Evolutionary conservation across 2,797 vertebrate species (phyloP).

Genomic region (Jordanella pulchra): DNA sequence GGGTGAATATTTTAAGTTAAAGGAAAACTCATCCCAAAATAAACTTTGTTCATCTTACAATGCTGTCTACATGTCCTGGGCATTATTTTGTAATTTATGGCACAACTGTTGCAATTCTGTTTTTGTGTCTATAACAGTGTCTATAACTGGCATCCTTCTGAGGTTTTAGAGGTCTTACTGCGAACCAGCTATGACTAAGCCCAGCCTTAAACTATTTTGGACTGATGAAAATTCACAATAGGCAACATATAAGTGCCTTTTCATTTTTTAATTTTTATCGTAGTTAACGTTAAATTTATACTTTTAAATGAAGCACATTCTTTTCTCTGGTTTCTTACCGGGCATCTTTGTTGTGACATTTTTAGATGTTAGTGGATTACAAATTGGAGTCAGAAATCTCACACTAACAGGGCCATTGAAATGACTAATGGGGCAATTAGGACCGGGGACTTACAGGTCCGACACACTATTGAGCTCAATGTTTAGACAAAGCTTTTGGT

Average conservation of each 20-base stretch:
- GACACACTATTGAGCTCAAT: not conserved
- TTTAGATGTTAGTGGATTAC: not conserved
- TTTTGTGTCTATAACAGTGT: too few relatives aligned
- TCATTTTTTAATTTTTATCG: not conserved
- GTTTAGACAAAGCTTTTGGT: not conserved
- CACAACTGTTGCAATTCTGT: too few relatives aligned
- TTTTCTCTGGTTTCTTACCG: not conserved
- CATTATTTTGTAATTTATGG: too few relatives aligned
- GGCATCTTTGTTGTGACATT: not conserved
- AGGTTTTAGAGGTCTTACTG: too few relatives aligned
- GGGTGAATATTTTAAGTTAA: too few relatives aligned
- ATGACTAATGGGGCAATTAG: not conserved
- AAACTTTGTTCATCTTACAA: too few relatives aligned
- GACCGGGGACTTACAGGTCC: not conserved
- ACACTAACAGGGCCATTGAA: not conserved
- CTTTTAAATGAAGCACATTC: not conserved
- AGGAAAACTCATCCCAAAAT: too few relatives aligned
- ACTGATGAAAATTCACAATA: not conserved
- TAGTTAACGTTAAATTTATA: not conserved
- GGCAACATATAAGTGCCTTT: not conserved
- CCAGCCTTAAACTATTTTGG: too few relatives aligned
- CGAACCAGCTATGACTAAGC: too few relatives aligned
- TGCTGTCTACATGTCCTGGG: too few relatives aligned
- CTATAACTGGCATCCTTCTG: too few relatives aligned
- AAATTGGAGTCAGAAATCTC: not conserved